These are phyloP conservation scores for Entelurus aequoreus DNA, from an alignment of 2,113 vertebrate species.

Conservation along the genomic window DNA sequence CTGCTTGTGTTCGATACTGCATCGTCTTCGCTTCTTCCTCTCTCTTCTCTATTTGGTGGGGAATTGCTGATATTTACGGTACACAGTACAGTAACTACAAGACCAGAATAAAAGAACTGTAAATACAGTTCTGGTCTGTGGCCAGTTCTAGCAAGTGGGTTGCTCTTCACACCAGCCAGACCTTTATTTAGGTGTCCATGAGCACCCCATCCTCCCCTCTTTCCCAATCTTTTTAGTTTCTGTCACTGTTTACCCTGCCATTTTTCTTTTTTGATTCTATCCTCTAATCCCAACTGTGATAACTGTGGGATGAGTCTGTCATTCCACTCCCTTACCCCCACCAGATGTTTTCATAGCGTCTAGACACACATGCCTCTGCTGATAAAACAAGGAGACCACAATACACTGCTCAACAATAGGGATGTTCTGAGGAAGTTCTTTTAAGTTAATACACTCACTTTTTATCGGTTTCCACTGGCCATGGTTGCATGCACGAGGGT, in stretches of 20 bases:
- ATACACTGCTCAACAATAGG: slow-evolving; percentile 42
- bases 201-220: slow-evolving; percentile 1
- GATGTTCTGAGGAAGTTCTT: slow-evolving; percentile 31
- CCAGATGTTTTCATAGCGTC: slow-evolving; percentile 66
- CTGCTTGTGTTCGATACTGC: background rate
- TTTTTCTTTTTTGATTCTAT: slow-evolving; percentile 32
- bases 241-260: slow-evolving; percentile 3
- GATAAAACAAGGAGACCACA: slow-evolving; percentile 48
- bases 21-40: background rate
- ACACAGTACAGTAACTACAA: background rate
- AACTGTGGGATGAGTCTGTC: slow-evolving; percentile 55
- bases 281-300: slow-evolving; percentile 54
- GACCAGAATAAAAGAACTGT: background rate
- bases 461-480: slow-evolving; percentile 14
- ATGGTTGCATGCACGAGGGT: slow-evolving; percentile 2
- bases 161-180: slow-evolving; percentile 12
- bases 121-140: background rate
- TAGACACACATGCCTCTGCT: slow-evolving; percentile 62
- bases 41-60: background rate
- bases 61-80: background rate
- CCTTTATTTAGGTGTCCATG: background rate
- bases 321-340: slow-evolving; percentile 38
- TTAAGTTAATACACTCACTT: slow-evolving; percentile 27
- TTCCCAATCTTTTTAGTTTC: slow-evolving; percentile 27
- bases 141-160: slow-evolving; percentile 9